Evolutionary conservation across 2,113 vertebrate species (phyloP), one percentile per base, ranked within the genome.

Genomic region (Suricata suricatta): DNA sequence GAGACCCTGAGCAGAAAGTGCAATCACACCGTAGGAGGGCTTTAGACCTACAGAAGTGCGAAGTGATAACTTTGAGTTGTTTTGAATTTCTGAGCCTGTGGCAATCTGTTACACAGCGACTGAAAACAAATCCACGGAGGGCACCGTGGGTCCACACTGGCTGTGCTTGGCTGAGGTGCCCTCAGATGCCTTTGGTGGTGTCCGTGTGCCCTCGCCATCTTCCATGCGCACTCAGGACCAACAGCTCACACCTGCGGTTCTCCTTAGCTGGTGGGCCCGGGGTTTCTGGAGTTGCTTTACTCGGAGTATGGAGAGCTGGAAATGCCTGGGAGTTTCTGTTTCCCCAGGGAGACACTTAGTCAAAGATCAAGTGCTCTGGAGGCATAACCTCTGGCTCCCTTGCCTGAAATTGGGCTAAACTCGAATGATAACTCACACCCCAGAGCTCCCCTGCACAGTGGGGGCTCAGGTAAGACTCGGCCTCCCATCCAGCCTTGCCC

Each of bases 151-250:
- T 35, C 63, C 71, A 38, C 17, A 35, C 23, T 38, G 52, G 23
- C 68, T 44, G 10, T 66, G 44, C 68, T 94, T 86, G 60, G 84
- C 38, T 31, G 29, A 57, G 50, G 66, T 38, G 33, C 91, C 50
- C 41, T 88, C 31, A 74, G 87, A 50, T 84, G 29, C 68, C n/a
- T 90, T 80, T 84, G 27, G n/a, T 74, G 31, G 41, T 13, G 47
- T 85, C 50, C 31, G 12, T 84, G 90, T 47, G 7, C 66, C 85
- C 76, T 79, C 72, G 33, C 57, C 35, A 74, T 74, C 68, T 97
- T 79, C 54, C 64, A 7, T 69, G 47, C 69, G 33, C 81, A 92
- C 96, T 93, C 38, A 71, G 74, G 93, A 92, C n/a, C 54, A 96
- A 87, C 63, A 81, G 41, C 57, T 88, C 35, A 83, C 77, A 93